Conservation (phyloP, 2,888 invertebrate species). For the Meiosimyza platycephala region DNA sequence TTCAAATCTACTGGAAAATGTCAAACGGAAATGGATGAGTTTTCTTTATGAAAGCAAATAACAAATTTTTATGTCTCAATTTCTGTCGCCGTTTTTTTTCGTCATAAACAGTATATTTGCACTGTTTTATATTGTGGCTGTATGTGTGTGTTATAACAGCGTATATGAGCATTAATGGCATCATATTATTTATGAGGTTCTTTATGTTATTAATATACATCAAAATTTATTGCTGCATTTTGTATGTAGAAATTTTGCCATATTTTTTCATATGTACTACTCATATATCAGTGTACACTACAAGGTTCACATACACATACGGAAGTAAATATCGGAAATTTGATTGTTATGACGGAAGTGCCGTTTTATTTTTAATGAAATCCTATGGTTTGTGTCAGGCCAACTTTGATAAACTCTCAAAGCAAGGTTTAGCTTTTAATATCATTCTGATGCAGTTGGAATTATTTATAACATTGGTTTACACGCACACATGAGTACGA, state of each 20-base stretch:
- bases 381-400: too few species aligned
- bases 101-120: conserved; percentile 1
- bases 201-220: conserved; percentile 4
- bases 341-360: conserved; percentile 24
- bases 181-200: conserved; percentile 21
- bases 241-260: neutral
- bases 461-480: too few species aligned
- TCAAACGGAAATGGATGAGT: conserved; percentile 10
- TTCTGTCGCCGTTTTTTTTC: neutral
- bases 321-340: conserved; percentile 25
- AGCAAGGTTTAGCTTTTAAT: too few species aligned
- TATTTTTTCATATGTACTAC: neutral
- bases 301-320: neutral
- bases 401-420: too few species aligned
- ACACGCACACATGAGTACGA: too few species aligned
- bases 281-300: conserved; percentile 7
- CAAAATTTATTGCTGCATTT: neutral
- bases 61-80: conserved; percentile 22
- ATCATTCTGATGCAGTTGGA: too few species aligned
- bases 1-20: conserved; percentile 23
- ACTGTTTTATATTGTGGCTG: neutral
- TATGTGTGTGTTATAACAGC: neutral
- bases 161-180: conserved; percentile 14
- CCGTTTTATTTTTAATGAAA: conserved; percentile 5
- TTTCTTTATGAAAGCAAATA: neutral